Percentiles rank a stretch among this genome's conserved stretches.
These are phyloP conservation scores for Polia nebulosa DNA, from an alignment of 2,888 invertebrate species.

Conservation along the genomic window DNA sequence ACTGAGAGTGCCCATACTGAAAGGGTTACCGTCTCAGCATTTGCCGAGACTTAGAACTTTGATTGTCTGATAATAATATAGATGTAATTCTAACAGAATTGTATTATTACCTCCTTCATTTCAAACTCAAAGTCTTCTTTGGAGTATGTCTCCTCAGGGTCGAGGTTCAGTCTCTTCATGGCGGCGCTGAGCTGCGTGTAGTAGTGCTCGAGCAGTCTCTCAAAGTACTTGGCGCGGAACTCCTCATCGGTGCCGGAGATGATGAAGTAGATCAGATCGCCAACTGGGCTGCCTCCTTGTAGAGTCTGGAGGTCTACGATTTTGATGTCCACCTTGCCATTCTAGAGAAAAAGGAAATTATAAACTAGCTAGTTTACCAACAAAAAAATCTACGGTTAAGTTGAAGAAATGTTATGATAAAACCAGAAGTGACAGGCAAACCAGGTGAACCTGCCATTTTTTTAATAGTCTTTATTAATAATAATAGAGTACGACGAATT, in stretches of 20 bases:
- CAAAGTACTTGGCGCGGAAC: slow-evolving; percentile 73
- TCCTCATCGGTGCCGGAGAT: slow-evolving; percentile 77
- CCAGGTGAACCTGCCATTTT: not conserved
- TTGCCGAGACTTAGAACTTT: too few relatives aligned
- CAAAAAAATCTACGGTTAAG: too few relatives aligned
- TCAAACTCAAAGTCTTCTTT: slow-evolving; percentile 75
- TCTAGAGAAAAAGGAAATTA: too few relatives aligned
- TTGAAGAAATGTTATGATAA: not conserved
- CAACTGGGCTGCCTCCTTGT: slow-evolving; percentile 71
- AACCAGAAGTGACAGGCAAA: not conserved
- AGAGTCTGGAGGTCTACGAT: slow-evolving; percentile 81
- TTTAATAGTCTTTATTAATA: not conserved
- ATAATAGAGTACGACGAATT: too few relatives aligned
- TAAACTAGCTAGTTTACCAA: too few relatives aligned
- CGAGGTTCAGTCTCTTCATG: slow-evolving; percentile 68
- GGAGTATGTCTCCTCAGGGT: slow-evolving; percentile 73
- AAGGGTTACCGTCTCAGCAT: too few relatives aligned
- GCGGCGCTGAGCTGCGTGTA: slow-evolving; percentile 70
- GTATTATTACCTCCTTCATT: slow-evolving; percentile 72
- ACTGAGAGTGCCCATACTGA: too few relatives aligned
- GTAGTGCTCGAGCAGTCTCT: slow-evolving; percentile 68
- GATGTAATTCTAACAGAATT: too few relatives aligned
- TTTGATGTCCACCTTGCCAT: slow-evolving; percentile 67
- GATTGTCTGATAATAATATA: too few relatives aligned
- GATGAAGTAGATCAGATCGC: slow-evolving; percentile 80